Base-by-base conservation (phyloP, 2,113 vertebrate genomes). In the Electrona antarctica region DNA sequence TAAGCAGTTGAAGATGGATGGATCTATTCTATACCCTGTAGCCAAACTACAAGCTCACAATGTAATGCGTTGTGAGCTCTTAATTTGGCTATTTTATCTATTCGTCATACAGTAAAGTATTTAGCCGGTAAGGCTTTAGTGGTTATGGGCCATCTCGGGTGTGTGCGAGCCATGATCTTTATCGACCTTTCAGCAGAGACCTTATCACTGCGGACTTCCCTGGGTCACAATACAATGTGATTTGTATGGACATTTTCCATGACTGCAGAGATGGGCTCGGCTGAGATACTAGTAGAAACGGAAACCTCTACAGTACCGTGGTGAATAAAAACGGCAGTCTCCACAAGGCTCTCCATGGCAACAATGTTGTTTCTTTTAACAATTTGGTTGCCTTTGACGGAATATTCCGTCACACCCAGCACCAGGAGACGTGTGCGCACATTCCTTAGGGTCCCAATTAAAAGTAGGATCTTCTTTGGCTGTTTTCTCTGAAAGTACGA, bases 151-250 rank as follows among this genome's bases (percentile, higher is more conserved):
- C 67, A 2, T 21, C 45, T 67, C 47, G 14, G 28, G 63, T 52
- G 41, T 60, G 15, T 12, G 60, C 52, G 60, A 50, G 60, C 41
- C 0, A 59, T 69, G 72, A 83, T 70, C 21, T 74, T 74, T 75
- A 81, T 47, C 7, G 71, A 67, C 54, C 69, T 86, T 77, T 29
- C 69, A 77, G 59, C 58, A 78, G 76, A 83, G 81, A 49, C 74
- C 52, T 79, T 41, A 8, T 47, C 57, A 33, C 4, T 0, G 14
- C 12, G 64, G 60, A 78, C 79, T 71, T 80, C 63, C 47, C 59
- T 28, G 55, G 21, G 62, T 73, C 49, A 57, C 13, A 45, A 12
- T 21, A 67, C 50, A 7, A 4, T 49, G 47, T 49, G 33, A 68
- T 64, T 74, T 54, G 67, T 52, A 72, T 77, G 66, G 51, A 75